Conservation (phyloP, 37 sponge, comb jelly and placozoan genomes). For the Agelas oroides region DNA sequence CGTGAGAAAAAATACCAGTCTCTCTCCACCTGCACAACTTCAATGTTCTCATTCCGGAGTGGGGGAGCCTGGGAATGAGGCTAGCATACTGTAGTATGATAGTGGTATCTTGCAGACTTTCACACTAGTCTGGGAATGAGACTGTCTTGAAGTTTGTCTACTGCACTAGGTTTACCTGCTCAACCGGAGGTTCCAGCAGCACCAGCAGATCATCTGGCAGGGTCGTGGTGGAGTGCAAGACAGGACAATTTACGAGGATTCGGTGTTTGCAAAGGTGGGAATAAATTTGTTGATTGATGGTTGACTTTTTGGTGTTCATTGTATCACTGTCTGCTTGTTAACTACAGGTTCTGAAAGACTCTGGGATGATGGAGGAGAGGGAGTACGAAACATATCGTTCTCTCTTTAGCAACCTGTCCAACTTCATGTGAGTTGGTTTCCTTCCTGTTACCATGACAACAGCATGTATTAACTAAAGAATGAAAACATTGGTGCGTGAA, state of each 20-base stretch:
- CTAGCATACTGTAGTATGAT: too few species aligned
- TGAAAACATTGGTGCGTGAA: too few species aligned
- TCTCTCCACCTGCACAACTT: too few species aligned
- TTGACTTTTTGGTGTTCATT: not conserved
- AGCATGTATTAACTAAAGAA: too few species aligned
- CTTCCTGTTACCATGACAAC: not conserved
- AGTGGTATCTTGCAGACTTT: too few species aligned
- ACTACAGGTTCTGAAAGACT: constrained; percentile 81
- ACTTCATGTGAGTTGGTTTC: constrained; percentile 86
- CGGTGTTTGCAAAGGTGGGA: constrained; percentile 91
- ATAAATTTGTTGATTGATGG: not conserved
- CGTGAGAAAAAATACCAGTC: too few species aligned
- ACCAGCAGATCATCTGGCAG: constrained; percentile 98
- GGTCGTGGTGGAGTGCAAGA: constrained; percentile 96
- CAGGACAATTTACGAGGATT: constrained; percentile 97
- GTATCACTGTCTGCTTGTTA: not conserved
- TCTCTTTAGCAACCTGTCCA: constrained; percentile 98
- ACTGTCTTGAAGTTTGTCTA: too few species aligned
- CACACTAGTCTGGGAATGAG: too few species aligned
- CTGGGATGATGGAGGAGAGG: constrained; percentile 92
- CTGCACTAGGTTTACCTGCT: constrained; percentile 82
- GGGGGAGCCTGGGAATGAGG: too few species aligned
- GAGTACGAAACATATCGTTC: constrained; percentile 91
- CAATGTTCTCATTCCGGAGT: too few species aligned
- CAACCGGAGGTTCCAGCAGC: constrained; percentile 94